These are phyloP conservation scores for Melipona beecheii DNA, from an alignment of 2,888 invertebrate genomes.

Conservation along the genomic window DNA sequence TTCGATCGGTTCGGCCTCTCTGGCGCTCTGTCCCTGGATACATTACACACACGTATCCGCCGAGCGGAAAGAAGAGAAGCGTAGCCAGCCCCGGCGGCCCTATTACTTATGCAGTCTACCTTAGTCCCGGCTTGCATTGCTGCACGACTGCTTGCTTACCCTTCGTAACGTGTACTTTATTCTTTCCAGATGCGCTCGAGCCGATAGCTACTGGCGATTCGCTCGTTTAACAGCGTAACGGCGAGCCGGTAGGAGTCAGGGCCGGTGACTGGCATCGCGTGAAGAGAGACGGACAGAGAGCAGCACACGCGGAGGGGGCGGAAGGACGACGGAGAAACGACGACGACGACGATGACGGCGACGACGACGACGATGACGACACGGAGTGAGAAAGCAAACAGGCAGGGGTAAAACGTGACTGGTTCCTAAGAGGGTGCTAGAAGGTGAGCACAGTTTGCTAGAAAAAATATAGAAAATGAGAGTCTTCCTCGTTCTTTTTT, in stretches of 20 bases:
- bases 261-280: slow-evolving; percentile 50
- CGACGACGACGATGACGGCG: too few relatives aligned
- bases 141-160: slow-evolving; percentile 74
- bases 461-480: slow-evolving; percentile 43
- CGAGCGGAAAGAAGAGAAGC: slow-evolving; percentile 26
- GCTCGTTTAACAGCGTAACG: slow-evolving; percentile 79
- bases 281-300: slow-evolving; percentile 8
- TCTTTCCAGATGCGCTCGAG: slow-evolving; percentile 75
- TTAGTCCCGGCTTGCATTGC: slow-evolving; percentile 68
- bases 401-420: slow-evolving; percentile 38
- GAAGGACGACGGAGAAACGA: too few relatives aligned
- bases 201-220: slow-evolving; percentile 78
- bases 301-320: background rate
- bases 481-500: slow-evolving; percentile 34
- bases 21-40: too few relatives aligned
- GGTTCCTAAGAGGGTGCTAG: slow-evolving; percentile 50
- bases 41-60: background rate
- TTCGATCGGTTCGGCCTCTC: background rate
- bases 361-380: too few relatives aligned
- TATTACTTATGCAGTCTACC: slow-evolving; percentile 74
- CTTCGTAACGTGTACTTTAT: slow-evolving; percentile 76
- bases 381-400: background rate
- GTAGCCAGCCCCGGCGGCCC: slow-evolving; percentile 42
- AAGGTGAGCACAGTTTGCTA: slow-evolving; percentile 47
- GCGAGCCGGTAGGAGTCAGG: slow-evolving; percentile 68